A percentile compares a stretch with the other conserved stretches of the same genome.
These are phyloP conservation scores for Adelognathus sp. DNA, from an alignment of 2,888 invertebrate genomes.

Conservation along the genomic window DNA sequence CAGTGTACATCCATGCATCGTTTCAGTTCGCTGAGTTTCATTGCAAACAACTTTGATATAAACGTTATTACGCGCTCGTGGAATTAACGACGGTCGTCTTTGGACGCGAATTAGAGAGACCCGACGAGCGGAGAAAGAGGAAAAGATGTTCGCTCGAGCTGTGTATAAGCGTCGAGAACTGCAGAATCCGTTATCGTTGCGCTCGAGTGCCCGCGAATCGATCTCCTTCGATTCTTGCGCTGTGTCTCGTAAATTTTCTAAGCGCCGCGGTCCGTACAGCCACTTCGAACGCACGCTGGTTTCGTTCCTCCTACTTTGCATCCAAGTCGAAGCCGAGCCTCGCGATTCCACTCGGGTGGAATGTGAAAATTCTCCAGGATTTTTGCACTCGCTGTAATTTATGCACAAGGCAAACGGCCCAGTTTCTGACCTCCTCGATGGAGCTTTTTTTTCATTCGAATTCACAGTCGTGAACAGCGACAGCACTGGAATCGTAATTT, in stretches of 20 bases:
- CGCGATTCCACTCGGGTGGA: constrained; percentile 13
- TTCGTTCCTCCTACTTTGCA: constrained; percentile 36
- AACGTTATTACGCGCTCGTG: constrained; percentile 45
- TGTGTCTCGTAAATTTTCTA: constrained; percentile 52
- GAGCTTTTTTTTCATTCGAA: not conserved
- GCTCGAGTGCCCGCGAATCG: constrained; percentile 52
- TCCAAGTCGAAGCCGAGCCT: not conserved
- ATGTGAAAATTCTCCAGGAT: constrained; percentile 10
- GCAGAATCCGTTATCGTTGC: constrained; percentile 42
- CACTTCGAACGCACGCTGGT: constrained; percentile 11
- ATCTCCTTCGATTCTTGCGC: constrained; percentile 54
- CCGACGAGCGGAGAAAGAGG: constrained; percentile 2
- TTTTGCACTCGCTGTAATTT: not conserved
- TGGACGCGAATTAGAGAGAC: constrained; percentile 7
- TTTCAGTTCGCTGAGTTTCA: constrained; percentile 11
- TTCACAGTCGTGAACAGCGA: not conserved
- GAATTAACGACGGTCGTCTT: constrained; percentile 46
- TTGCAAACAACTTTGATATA: constrained; percentile 36
- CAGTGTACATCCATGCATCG: not conserved
- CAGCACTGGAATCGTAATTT: not conserved
- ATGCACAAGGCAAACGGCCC: constrained; percentile 9
- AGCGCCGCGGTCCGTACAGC: constrained; percentile 3
- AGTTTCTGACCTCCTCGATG: not conserved
- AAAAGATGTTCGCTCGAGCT: constrained; percentile 5
- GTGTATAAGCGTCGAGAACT: not conserved